These are phyloP conservation scores for Micrastur ruficollis DNA, from an alignment of 2,797 vertebrate genomes.

Conservation along the genomic window DNA sequence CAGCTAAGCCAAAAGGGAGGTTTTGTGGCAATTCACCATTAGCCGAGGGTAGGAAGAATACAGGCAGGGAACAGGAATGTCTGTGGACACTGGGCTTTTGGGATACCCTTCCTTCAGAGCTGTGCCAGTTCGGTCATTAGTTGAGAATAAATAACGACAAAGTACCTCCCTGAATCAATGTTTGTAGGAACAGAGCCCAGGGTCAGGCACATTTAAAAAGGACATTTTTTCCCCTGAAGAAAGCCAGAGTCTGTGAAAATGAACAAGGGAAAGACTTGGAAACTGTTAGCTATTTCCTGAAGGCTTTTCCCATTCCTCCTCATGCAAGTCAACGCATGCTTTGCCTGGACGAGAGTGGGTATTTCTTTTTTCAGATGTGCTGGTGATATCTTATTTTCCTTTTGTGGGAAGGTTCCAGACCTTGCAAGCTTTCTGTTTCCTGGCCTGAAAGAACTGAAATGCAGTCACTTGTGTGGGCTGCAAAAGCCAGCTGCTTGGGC, in stretches of 20 bases:
- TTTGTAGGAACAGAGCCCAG: constrained; percentile 27
- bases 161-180: constrained; percentile 23
- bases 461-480: background rate
- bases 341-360: background rate
- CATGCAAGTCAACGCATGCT: background rate
- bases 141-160: constrained; percentile 36
- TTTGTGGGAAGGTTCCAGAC: background rate
- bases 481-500: background rate
- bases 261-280: constrained; percentile 45
- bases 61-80: background rate
- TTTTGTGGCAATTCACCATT: background rate
- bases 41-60: background rate
- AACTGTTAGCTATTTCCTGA: constrained; percentile 41
- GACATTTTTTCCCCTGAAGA: constrained; percentile 7
- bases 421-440: background rate
- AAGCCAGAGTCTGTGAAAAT: constrained; percentile 44
- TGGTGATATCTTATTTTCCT: background rate
- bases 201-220: constrained; percentile 9
- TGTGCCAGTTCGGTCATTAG: background rate
- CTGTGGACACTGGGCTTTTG: background rate
- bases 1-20: background rate
- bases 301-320: constrained; percentile 37
- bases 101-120: constrained; percentile 17
- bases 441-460: background rate
- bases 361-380: background rate